Conservation (phyloP, 2,113 vertebrate genomes). For the Psittacara wagleri region DNA sequence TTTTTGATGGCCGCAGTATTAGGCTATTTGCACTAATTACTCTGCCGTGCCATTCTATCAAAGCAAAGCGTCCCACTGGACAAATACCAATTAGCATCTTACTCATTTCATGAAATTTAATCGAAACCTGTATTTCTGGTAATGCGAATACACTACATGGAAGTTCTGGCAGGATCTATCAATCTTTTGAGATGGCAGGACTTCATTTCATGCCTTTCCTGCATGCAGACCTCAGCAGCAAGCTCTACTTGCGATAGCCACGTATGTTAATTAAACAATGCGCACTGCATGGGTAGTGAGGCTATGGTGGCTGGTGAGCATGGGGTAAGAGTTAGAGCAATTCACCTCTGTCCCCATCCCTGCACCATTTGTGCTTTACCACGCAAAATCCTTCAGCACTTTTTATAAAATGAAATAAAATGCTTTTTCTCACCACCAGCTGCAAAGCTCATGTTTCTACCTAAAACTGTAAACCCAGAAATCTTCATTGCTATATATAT, state of each 20-base stretch:
- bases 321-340: background rate
- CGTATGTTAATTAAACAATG: background rate
- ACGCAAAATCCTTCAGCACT: background rate
- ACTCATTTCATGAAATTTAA: background rate
- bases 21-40: background rate
- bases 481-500: no score
- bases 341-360: background rate
- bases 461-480: background rate
- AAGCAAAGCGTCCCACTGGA: background rate
- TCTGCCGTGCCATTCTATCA: background rate
- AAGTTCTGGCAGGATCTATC: background rate
- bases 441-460: background rate
- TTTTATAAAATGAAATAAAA: background rate
- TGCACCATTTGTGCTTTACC: accelerated
- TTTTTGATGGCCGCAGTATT: background rate
- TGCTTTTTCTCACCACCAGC: background rate
- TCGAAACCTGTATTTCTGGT: background rate
- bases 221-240: background rate
- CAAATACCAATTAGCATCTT: background rate
- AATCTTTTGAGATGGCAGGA: background rate
- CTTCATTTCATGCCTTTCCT: background rate
- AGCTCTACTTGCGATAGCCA: accelerated
- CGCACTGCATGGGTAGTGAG: accelerated
- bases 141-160: no score
- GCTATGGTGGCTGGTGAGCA: background rate